These are phyloP conservation scores for Sesamia inferens DNA, from an alignment of 2,888 invertebrate species.

Conservation along the genomic window DNA sequence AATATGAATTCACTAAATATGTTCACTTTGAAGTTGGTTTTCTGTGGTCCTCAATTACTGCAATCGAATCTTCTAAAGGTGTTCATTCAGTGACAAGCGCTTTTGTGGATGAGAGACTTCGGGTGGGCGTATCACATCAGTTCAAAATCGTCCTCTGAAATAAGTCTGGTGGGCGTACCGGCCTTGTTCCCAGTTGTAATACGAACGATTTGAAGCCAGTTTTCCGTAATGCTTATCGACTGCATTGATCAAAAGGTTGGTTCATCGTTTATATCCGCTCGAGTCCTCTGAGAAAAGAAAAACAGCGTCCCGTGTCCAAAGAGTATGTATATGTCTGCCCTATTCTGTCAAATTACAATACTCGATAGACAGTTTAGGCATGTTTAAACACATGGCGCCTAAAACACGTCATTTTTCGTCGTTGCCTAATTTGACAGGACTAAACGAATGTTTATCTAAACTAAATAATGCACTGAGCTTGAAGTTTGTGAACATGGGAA, in stretches of 20 bases:
- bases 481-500: too few relatives aligned
- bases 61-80: constrained; percentile 23
- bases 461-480: too few relatives aligned
- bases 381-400: too few relatives aligned
- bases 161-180: constrained; percentile 21
- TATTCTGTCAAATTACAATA: too few relatives aligned
- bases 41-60: not conserved
- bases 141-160: constrained; percentile 8
- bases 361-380: too few relatives aligned
- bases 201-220: constrained; percentile 15
- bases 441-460: too few relatives aligned
- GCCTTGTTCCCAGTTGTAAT: constrained; percentile 11
- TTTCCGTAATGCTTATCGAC: constrained; percentile 34
- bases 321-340: too few relatives aligned
- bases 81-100: constrained; percentile 18
- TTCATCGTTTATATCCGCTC: not conserved
- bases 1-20: not conserved
- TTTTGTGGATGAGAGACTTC: constrained; percentile 7
- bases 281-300: not conserved
- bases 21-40: constrained; percentile 2
- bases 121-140: constrained; percentile 16
- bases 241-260: constrained; percentile 29
- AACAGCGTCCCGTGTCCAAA: too few relatives aligned
- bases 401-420: too few relatives aligned
- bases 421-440: too few relatives aligned